These are phyloP conservation scores for Seriola rivoliana DNA, from an alignment of 2,113 vertebrate species.

Conservation along the genomic window DNA sequence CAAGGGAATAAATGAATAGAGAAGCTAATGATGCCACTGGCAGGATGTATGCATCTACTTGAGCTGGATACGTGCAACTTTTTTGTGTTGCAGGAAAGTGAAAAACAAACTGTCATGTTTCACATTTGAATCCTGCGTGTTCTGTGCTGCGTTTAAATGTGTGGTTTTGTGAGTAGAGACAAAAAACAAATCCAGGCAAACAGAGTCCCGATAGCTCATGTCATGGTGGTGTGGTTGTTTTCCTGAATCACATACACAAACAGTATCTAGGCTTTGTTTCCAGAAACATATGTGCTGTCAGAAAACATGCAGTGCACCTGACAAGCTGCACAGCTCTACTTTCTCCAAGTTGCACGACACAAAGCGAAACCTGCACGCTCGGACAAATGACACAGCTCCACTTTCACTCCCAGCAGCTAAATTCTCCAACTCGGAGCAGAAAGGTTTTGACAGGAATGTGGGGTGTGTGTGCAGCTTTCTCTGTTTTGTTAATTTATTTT, in stretches of 20 bases:
- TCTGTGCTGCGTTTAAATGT: neutral
- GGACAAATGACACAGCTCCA: conserved; percentile 28
- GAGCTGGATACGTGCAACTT: conserved; percentile 10
- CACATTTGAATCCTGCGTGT: neutral
- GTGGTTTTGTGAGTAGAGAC: neutral
- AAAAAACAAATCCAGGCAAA: neutral
- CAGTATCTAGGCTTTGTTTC: conserved; percentile 18
- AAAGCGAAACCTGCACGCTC: conserved; percentile 28
- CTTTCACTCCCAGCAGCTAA: conserved; percentile 37
- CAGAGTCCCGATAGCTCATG: conserved; percentile 5
- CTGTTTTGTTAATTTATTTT: conserved; percentile 6
- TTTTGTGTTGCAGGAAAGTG: neutral
- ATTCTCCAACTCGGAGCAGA: neutral
- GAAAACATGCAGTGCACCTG: conserved; percentile 59
- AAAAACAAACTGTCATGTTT: conserved; percentile 5
- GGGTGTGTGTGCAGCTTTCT: neutral
- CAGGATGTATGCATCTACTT: conserved; percentile 17
- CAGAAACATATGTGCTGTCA: conserved; percentile 27
- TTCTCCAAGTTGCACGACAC: conserved; percentile 34
- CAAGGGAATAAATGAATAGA: conserved; percentile 53
- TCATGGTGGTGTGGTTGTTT: neutral
- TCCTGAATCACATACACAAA: neutral
- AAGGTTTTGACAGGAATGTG: neutral
- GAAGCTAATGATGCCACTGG: conserved; percentile 17
- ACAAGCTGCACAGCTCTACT: conserved; percentile 32